Evolutionary conservation across 2,888 invertebrate species (phyloP).

Genomic region (Lepidocyrtoides sp.): DNA sequence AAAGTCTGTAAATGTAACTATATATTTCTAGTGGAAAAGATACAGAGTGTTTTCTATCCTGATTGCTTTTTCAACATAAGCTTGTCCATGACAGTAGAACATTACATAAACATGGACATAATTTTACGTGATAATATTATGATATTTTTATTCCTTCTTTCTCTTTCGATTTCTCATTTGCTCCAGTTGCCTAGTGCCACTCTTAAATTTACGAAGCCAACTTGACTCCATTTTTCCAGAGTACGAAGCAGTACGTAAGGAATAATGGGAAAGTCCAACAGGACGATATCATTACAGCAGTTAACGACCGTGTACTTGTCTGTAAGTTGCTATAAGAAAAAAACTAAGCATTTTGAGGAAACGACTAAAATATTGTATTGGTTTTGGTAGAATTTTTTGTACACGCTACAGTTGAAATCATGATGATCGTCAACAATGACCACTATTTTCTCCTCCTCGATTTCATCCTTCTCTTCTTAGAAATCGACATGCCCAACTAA

Average conservation of each 20-base stretch:
- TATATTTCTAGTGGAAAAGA: too few species aligned
- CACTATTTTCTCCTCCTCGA: constrained; percentile 12
- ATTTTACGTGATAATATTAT: constrained; percentile 14
- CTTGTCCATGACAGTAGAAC: background rate
- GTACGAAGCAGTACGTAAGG: background rate
- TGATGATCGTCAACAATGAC: background rate
- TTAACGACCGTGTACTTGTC: constrained; percentile 51
- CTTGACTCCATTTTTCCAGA: constrained; percentile 1
- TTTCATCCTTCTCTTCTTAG: background rate
- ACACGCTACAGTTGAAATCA: constrained; percentile 29
- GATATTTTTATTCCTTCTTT: background rate
- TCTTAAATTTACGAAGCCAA: background rate
- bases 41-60: too few species aligned
- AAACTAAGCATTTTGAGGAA: constrained; percentile 14
- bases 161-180: background rate
- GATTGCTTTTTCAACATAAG: constrained; percentile 1
- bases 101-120: background rate
- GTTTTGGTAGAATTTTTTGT: constrained; percentile 1
- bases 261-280: background rate
- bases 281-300: constrained; percentile 27
- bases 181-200: constrained; percentile 10
- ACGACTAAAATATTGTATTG: constrained; percentile 31
- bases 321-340: background rate
- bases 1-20: too few species aligned
- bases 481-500: background rate